Percentiles rank a stretch among this genome's conserved stretches.
These are phyloP conservation scores for Asbolus verrucosus DNA, from an alignment of 1,140 invertebrate genomes.

Conservation along the genomic window DNA sequence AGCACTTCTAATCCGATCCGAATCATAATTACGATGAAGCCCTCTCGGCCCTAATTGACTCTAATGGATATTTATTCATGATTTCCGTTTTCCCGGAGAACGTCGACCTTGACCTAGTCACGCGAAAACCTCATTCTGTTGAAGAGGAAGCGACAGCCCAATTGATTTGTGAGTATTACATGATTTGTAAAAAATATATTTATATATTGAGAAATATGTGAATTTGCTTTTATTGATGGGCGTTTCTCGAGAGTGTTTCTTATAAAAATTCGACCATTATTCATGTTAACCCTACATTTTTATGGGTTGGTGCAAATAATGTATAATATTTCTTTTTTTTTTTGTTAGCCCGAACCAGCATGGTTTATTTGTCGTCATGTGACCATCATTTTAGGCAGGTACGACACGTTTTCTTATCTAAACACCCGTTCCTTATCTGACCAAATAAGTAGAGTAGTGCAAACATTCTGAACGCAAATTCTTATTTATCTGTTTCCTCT, in stretches of 20 bases:
- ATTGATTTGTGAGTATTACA: constrained; percentile 34
- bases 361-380: no score
- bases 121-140: constrained; percentile 36
- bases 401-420: no score
- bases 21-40: constrained; percentile 40
- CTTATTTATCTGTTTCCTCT: neutral
- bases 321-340: no score
- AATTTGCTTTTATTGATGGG: constrained; percentile 1
- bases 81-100: constrained; percentile 44
- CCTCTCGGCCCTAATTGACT: constrained; percentile 40
- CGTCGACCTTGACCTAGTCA: constrained; percentile 41
- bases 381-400: no score
- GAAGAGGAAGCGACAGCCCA: constrained; percentile 27
- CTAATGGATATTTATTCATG: constrained; percentile 48
- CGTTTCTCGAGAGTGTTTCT: neutral
- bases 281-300: neutral
- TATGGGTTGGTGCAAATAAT: no score
- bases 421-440: no score
- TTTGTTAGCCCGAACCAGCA: no score
- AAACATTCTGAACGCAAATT: no score
- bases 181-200: neutral
- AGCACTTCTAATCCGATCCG: constrained; percentile 34
- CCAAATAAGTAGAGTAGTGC: no score
- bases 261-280: neutral
- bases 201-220: neutral